Base-by-base conservation (phyloP, 2,113 vertebrate genomes). In the Glaucomys volans region DNA sequence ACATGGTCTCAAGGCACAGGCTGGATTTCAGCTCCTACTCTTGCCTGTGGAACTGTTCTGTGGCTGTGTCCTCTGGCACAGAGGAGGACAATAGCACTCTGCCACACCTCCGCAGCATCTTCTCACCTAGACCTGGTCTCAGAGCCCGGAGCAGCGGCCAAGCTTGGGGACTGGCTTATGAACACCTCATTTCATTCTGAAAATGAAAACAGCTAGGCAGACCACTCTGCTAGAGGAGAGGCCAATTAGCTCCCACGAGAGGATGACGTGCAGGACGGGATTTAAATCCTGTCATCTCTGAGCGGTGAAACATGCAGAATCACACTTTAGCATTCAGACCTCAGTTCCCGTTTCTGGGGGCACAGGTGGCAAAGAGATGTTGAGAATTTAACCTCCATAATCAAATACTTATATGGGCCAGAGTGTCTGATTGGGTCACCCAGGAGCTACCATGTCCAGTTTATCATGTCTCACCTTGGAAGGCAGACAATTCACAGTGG, bases 111-210 rank as follows among this genome's bases (percentile, higher is more conserved):
- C 5, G n/a, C 17, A 13, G 6, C 16, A 11, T 74, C 72, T 93
- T 77, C 67, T 79, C 37, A 37, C 17, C 71, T 71, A 40, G 6
- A 50, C 26, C 44, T 1, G 1, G 1, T 54, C 54, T 50, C 7
- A 54, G 76, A 86, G 20, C 40, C 89, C 37, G 42, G 26, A 93
- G 47, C 57, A 74, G 11, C 32, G 20, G 40, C 50, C 28, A n/a
- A 67, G 42, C 50, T 93, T 32, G 81, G 62, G 72, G 30, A 77
- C 79, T 52, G 1, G 26, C 32, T n/a, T 72, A 16, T 72, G 77
- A 94, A 64, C 8, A 80, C 69, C 20, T 87, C 77, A 35, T 74
- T 83, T 97, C 66, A 87, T 77, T 80, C 85, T 54, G 40, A 84
- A 92, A 88, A 66, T 66, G 12, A 69, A 86, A 96, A 93, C 22